A percentile compares a stretch with the other conserved stretches of the same genome.
Evolutionary conservation across 2,888 invertebrate genomes (phyloP).

Genomic region (Philopedon plagiatum): DNA sequence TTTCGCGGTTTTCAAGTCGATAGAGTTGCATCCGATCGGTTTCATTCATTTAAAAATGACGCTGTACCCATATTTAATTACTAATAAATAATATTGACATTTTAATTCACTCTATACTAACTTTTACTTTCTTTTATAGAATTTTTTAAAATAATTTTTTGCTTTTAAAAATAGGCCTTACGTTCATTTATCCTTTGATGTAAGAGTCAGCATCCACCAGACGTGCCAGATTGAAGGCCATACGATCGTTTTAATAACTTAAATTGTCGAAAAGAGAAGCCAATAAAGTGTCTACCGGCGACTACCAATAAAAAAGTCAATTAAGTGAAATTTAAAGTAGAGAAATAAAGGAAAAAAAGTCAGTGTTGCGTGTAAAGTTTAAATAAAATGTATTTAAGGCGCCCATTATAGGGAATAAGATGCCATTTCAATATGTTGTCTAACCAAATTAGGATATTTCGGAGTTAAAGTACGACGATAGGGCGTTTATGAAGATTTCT

Average conservation of each 20-base stretch:
- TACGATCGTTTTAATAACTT: background rate
- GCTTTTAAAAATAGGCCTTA: too few relatives aligned
- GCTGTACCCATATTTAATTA: too few relatives aligned
- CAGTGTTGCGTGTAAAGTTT: constrained; percentile 51
- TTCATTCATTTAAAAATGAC: too few relatives aligned
- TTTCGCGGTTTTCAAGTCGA: too few relatives aligned
- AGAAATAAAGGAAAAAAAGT: constrained; percentile 44
- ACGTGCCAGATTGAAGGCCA: background rate
- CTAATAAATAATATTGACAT: too few relatives aligned
- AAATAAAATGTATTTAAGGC: constrained; percentile 53
- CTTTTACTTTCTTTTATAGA: too few relatives aligned
- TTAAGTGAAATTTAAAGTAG: constrained; percentile 50
- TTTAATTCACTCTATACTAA: too few relatives aligned
- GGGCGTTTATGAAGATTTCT: constrained; percentile 16
- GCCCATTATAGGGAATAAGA: constrained; percentile 54
- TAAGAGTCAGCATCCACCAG: background rate
- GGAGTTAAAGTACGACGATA: constrained; percentile 45
- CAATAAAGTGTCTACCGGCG: constrained; percentile 43
- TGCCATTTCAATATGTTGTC: constrained; percentile 57
- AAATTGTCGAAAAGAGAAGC: constrained; percentile 23
- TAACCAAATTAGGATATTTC: constrained; percentile 59
- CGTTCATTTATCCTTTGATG: background rate
- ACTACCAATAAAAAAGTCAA: constrained; percentile 49
- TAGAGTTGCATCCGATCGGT: too few relatives aligned
- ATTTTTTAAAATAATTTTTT: too few relatives aligned